Evolutionary conservation across 2,888 invertebrate genomes (phyloP).

Genomic region (Portevinia maculata): DNA sequence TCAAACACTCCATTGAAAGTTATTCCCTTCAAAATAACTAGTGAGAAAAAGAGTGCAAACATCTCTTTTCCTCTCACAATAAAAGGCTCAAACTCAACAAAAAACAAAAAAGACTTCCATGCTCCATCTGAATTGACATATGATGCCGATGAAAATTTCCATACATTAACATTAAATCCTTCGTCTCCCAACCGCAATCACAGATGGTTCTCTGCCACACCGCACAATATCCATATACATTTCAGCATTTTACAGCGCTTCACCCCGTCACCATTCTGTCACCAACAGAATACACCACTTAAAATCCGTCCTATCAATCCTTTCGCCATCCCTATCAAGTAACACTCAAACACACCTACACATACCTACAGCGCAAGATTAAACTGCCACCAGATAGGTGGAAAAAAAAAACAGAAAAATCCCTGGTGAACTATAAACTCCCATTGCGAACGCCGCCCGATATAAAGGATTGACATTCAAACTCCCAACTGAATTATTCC

Average conservation of each 20-base stretch:
- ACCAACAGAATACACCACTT: constrained; percentile 59
- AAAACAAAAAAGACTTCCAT: constrained; percentile 21
- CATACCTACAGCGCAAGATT: constrained; percentile 17
- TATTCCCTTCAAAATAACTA: constrained; percentile 34
- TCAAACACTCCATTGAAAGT: constrained; percentile 44
- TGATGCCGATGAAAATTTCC: constrained; percentile 26
- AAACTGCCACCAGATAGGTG: constrained; percentile 60
- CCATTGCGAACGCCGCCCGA: background rate
- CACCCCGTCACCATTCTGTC: constrained; percentile 47
- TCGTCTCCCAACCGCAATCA: constrained; percentile 50
- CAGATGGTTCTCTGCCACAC: constrained; percentile 30
- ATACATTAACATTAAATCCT: constrained; percentile 9
- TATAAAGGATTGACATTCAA: constrained; percentile 42
- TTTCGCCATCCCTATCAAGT: constrained; percentile 4
- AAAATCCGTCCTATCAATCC: constrained; percentile 62
- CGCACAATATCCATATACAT: constrained; percentile 39
- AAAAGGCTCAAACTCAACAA: constrained; percentile 31
- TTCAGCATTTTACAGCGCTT: constrained; percentile 45
- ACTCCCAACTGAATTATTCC: constrained; percentile 6
- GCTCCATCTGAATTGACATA: constrained; percentile 40
- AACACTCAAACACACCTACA: background rate
- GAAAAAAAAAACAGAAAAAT: constrained; percentile 35
- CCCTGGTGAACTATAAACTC: constrained; percentile 31
- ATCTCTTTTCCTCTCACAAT: background rate
- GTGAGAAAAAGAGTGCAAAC: background rate